Evolutionary conservation across 2,113 vertebrate species (phyloP).

Genomic region (Dromiciops gliroides): DNA sequence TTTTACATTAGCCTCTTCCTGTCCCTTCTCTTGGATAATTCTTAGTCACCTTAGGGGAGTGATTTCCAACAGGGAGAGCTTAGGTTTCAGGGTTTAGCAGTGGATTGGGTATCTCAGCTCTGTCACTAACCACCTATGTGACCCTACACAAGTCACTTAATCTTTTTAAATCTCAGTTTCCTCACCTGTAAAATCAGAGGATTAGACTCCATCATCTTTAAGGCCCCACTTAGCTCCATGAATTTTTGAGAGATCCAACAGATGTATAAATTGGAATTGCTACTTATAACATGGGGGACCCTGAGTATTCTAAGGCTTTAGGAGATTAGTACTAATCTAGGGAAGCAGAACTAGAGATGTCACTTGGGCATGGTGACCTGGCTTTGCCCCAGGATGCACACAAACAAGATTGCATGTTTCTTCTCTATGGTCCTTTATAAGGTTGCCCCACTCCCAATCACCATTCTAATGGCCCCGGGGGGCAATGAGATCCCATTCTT

Average conservation of each 20-base stretch:
- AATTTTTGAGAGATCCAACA: background rate
- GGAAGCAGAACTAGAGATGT: background rate
- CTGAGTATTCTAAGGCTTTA: background rate
- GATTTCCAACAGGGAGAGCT: background rate
- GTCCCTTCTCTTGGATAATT: background rate
- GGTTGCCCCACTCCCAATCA: background rate
- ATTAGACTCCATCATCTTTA: background rate
- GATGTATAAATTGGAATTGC: background rate
- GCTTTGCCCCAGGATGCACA: background rate
- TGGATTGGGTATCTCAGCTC: background rate
- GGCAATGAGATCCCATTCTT: background rate
- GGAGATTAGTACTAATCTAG: background rate
- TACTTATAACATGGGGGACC: background rate
- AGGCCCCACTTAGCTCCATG: background rate
- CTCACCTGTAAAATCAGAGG: background rate
- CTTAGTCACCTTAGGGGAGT: background rate
- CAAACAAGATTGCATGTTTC: background rate
- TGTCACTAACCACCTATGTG: background rate
- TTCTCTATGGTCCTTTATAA: background rate
- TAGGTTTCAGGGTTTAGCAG: background rate
- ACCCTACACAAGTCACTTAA: background rate
- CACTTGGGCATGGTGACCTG: background rate
- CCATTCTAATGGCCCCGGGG: background rate
- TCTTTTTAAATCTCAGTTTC: background rate
- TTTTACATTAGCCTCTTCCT: background rate